A percentile compares a stretch with the other conserved stretches of the same genome.
These are phyloP conservation scores for Gymnoscelis rufifasciata DNA, from an alignment of 2,888 invertebrate species.

Conservation along the genomic window DNA sequence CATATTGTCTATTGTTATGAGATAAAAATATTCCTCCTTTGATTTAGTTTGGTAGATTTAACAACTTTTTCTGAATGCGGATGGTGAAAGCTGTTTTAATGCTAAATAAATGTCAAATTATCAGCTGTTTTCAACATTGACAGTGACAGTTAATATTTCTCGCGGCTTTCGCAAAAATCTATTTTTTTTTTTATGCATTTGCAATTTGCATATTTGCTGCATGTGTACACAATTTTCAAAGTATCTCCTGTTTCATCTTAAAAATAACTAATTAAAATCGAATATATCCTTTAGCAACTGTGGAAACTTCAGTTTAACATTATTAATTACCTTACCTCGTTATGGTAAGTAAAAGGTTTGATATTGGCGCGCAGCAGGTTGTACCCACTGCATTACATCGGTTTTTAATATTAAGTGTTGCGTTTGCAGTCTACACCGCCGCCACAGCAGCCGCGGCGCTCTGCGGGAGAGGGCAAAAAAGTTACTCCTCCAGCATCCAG, in stretches of 20 bases:
- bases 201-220: background rate
- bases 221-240: slow-evolving; percentile 21
- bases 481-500: slow-evolving; percentile 57
- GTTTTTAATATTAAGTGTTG: background rate
- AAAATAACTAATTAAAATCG: slow-evolving; percentile 8
- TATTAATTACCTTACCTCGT: background rate
- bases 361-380: slow-evolving; percentile 1
- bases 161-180: background rate
- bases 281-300: background rate
- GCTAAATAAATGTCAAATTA: no score
- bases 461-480: slow-evolving; percentile 57
- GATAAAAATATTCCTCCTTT: no score
- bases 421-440: slow-evolving; percentile 57
- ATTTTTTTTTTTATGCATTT: background rate
- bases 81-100: no score
- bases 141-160: background rate
- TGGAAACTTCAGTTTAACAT: slow-evolving; percentile 9
- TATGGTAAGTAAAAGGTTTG: no score
- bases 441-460: slow-evolving; percentile 47
- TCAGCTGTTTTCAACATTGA: background rate
- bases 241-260: slow-evolving; percentile 22
- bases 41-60: no score
- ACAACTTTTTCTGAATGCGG: no score
- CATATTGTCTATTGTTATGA: no score
- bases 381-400: background rate